Conservation (phyloP, 2,888 invertebrate species). For the Lycocerus yunnanus region DNA sequence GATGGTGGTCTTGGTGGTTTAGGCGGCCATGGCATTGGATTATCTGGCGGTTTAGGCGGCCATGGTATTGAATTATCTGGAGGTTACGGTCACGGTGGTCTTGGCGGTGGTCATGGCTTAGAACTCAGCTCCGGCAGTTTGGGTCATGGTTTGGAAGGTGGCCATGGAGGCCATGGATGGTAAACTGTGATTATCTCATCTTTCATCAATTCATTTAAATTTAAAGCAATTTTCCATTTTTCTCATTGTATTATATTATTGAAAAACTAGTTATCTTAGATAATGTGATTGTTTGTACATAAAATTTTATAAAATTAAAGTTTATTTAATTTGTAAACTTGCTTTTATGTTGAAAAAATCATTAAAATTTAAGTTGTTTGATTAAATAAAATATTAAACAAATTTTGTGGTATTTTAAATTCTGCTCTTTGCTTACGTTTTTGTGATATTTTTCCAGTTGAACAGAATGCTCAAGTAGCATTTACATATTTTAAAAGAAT, state of each 20-base stretch:
- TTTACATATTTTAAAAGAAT: no score
- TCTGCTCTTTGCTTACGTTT: no score
- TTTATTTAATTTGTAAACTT: not conserved
- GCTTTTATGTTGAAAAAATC: not conserved
- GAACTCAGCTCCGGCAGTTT: slow-evolving; percentile 10
- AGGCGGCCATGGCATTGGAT: slow-evolving; percentile 17
- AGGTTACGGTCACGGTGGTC: slow-evolving; percentile 32
- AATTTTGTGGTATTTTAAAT: not conserved
- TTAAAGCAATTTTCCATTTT: slow-evolving; percentile 15
- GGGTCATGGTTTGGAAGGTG: not conserved
- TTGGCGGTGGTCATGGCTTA: slow-evolving; percentile 17
- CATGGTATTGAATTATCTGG: slow-evolving; percentile 29
- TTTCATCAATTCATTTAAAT: slow-evolving; percentile 12
- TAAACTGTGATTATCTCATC: slow-evolving; percentile 22
- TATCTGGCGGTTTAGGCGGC: slow-evolving; percentile 30
- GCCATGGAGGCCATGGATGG: slow-evolving; percentile 17
- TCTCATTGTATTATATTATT: slow-evolving; percentile 19
- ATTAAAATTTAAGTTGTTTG: not conserved
- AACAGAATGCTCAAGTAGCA: no score
- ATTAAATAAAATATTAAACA: not conserved
- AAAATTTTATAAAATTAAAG: slow-evolving; percentile 19
- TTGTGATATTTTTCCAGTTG: no score
- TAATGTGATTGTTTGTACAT: slow-evolving; percentile 19
- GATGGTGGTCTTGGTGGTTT: slow-evolving; percentile 35
- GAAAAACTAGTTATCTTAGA: slow-evolving; percentile 15